These are phyloP conservation scores for Paraescarpia echinospica DNA, from an alignment of 1,140 invertebrate genomes.

Conservation along the genomic window DNA sequence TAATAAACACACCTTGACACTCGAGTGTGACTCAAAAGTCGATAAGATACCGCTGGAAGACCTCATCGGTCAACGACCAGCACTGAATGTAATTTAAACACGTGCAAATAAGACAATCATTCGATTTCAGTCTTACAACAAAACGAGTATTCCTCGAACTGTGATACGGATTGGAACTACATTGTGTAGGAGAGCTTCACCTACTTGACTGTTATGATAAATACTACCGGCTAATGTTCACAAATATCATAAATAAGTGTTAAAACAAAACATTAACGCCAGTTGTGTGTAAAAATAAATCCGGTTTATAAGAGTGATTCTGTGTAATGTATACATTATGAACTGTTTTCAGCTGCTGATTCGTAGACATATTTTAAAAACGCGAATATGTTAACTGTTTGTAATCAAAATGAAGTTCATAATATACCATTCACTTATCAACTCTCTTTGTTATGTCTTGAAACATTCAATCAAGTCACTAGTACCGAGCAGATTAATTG, in stretches of 20 bases:
- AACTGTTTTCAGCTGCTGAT: neutral
- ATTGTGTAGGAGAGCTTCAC: neutral
- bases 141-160: neutral
- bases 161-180: neutral
- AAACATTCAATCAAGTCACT: neutral
- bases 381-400: neutral
- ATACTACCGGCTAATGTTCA: neutral
- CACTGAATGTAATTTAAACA: no score
- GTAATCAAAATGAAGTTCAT: neutral
- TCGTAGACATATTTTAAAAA: neutral
- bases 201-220: neutral
- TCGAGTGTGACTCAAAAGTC: no score
- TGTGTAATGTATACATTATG: neutral
- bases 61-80: no score
- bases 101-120: neutral
- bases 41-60: no score
- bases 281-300: neutral
- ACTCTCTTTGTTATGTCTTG: neutral
- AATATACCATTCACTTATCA: neutral
- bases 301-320: neutral
- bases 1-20: no score
- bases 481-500: neutral
- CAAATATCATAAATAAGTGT: neutral
- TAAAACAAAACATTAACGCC: neutral
- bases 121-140: neutral